Evolutionary conservation across 2,113 vertebrate species (phyloP).

Genomic region (Corydoras sp.): DNA sequence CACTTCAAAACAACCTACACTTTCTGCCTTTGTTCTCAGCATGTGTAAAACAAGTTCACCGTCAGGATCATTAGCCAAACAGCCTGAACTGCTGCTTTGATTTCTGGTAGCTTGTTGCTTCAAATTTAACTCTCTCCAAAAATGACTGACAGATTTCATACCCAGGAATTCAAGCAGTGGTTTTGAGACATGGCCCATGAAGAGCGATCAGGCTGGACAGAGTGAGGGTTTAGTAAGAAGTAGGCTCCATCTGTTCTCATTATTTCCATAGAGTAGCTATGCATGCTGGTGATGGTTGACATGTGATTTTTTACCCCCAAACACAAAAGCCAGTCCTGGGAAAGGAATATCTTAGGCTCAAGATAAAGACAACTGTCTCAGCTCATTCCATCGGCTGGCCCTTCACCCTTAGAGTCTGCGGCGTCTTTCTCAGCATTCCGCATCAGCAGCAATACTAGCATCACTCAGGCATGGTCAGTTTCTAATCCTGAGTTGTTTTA

Average conservation of each 20-base stretch:
- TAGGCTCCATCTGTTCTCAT: conserved; percentile 42
- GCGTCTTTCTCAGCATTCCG: conserved; percentile 76
- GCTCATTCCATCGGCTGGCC: conserved; percentile 64
- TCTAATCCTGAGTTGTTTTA: conserved; percentile 79
- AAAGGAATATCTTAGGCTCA: conserved; percentile 78
- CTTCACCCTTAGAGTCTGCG: conserved; percentile 65
- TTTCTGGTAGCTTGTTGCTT: conserved; percentile 47
- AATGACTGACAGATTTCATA: conserved; percentile 3
- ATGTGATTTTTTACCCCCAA: conserved; percentile 65
- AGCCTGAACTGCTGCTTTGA: conserved; percentile 49
- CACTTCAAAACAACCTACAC: conserved; percentile 52
- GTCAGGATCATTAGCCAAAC: conserved; percentile 51
- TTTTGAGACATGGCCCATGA: conserved; percentile 12
- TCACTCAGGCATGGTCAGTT: conserved; percentile 64
- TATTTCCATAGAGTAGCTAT: conserved; percentile 57
- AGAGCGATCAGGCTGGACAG: conserved; percentile 33
- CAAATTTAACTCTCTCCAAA: conserved; percentile 10
- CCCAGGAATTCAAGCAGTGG: conserved; percentile 29
- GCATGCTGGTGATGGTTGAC: conserved; percentile 59
- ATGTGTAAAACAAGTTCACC: conserved; percentile 49
- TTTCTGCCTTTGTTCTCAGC: conserved; percentile 55
- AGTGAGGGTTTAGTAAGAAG: conserved; percentile 29
- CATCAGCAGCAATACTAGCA: conserved; percentile 72
- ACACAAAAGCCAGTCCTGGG: conserved; percentile 68
- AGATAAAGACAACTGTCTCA: conserved; percentile 73